These are phyloP conservation scores for Agrochola lota DNA, from an alignment of 2,888 invertebrate species.

Conservation along the genomic window DNA sequence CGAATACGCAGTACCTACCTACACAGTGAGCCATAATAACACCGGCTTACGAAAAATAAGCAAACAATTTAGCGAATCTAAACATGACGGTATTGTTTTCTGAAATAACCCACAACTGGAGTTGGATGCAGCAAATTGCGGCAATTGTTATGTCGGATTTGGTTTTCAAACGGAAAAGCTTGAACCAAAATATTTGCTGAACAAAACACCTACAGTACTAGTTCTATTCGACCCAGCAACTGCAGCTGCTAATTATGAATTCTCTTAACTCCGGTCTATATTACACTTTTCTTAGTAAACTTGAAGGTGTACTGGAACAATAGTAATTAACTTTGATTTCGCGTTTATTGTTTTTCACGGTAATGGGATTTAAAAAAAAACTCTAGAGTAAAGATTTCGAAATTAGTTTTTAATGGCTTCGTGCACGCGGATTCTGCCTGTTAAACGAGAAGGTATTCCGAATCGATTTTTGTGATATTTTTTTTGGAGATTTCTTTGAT, in stretches of 20 bases:
- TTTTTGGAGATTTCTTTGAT: neutral
- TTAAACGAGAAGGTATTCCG: neutral
- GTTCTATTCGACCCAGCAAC: conserved; percentile 26
- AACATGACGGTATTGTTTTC: conserved; percentile 40
- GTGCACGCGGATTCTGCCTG: conserved; percentile 9
- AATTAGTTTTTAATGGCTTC: conserved; percentile 10
- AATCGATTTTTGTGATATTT: conserved; percentile 11
- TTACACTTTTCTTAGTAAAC: conserved; percentile 56
- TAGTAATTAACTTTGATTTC: conserved; percentile 47
- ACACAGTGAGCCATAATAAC: neutral
- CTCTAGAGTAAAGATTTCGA: conserved; percentile 12
- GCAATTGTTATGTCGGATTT: conserved; percentile 24
- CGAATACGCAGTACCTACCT: neutral
- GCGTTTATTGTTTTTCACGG: conserved; percentile 39
- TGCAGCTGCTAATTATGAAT: conserved; percentile 55
- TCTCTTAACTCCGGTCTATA: conserved; percentile 37
- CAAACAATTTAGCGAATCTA: conserved; percentile 23
- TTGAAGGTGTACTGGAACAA: conserved; percentile 56
- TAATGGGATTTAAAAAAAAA: conserved; percentile 15
- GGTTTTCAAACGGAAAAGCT: conserved; percentile 41
- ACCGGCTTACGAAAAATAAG: conserved; percentile 16
- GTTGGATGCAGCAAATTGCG: conserved; percentile 16
- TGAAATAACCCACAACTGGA: conserved; percentile 23
- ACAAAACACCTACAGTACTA: conserved; percentile 32
- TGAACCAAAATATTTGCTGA: conserved; percentile 33